Evolutionary conservation across 2,888 invertebrate genomes (phyloP).

Genomic region (Noctua comes): DNA sequence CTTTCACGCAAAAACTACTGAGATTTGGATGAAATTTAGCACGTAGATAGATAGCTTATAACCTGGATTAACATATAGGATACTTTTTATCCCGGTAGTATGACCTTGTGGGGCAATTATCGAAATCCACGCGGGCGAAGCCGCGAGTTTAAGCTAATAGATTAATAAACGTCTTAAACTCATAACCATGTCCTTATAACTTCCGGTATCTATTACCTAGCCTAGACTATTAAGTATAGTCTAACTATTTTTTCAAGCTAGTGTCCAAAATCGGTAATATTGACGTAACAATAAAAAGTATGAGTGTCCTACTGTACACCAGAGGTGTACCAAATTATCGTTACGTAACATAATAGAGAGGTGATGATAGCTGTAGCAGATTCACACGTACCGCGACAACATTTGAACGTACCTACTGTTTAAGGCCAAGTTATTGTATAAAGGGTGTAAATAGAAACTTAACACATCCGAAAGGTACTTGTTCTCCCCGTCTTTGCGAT

Average conservation of each 20-base stretch:
- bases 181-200: too few relatives aligned
- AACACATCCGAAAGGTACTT: too few relatives aligned
- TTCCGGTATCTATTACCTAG: neutral
- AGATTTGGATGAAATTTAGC: too few relatives aligned
- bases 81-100: too few relatives aligned
- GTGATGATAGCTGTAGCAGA: slow-evolving; percentile 56
- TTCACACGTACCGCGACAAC: slow-evolving; percentile 54
- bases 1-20: too few relatives aligned
- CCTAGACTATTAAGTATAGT: neutral
- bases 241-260: neutral
- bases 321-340: slow-evolving; percentile 26
- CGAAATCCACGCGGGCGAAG: too few relatives aligned
- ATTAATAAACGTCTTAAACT: neutral
- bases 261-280: slow-evolving; percentile 5
- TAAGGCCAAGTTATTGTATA: slow-evolving; percentile 50
- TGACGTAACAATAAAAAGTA: slow-evolving; percentile 40
- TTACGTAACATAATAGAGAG: slow-evolving; percentile 62
- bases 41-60: too few relatives aligned
- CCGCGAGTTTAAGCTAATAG: too few relatives aligned
- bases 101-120: too few relatives aligned
- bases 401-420: slow-evolving; percentile 26
- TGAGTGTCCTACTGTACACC: slow-evolving; percentile 38
- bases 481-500: too few relatives aligned
- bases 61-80: too few relatives aligned
- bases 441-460: too few relatives aligned